These are phyloP conservation scores for Semotilus atromaculatus DNA, from an alignment of 2,797 vertebrate species.

Conservation along the genomic window DNA sequence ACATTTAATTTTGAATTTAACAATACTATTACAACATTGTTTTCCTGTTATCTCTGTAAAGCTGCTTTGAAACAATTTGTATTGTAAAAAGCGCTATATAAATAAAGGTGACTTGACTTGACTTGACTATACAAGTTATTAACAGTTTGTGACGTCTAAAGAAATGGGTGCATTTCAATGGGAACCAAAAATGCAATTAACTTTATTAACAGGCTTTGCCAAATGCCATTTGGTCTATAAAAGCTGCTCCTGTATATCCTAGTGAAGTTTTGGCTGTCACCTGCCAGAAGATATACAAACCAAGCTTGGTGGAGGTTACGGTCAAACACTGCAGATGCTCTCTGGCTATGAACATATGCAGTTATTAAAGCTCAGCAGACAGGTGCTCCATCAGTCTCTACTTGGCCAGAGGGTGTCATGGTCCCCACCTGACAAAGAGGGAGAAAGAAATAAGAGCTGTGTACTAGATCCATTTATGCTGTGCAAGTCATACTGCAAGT, in stretches of 20 bases:
- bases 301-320: not conserved
- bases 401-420: not conserved
- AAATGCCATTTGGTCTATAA: not conserved
- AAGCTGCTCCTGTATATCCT: not conserved
- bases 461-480: not conserved
- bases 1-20: too few relatives aligned
- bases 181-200: not conserved
- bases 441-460: not conserved
- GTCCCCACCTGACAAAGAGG: conserved; percentile 20
- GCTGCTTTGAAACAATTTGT: too few relatives aligned
- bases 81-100: too few relatives aligned
- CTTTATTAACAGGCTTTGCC: not conserved
- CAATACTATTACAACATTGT: too few relatives aligned
- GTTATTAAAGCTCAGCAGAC: conserved; percentile 31
- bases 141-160: conserved; percentile 12
- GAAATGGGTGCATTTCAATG: not conserved
- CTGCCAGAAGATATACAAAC: not conserved
- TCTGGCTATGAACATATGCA: conserved; percentile 14
- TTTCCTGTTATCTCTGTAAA: too few relatives aligned
- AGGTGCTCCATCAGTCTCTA: conserved; percentile 15
- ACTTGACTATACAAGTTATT: too few relatives aligned
- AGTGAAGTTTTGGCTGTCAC: not conserved
- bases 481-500: not conserved
- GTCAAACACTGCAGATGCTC: conserved; percentile 2
- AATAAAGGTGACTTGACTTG: too few relatives aligned